A percentile compares a stretch with the other conserved stretches of the same genome.
Evolutionary conservation across 2,113 vertebrate species (phyloP).

Genomic region (Megalops atlanticus): DNA sequence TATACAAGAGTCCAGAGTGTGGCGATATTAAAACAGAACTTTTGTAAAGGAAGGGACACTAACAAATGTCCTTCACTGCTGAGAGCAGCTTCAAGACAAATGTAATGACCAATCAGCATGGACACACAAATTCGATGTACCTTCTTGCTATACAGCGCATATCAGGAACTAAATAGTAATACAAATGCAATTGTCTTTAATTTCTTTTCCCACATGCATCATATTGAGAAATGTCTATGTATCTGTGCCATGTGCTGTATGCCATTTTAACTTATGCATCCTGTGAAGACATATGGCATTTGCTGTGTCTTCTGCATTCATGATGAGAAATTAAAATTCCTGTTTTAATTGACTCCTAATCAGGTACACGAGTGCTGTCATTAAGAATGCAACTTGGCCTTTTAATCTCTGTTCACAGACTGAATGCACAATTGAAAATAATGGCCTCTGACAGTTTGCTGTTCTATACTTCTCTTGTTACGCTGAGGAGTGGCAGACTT

Average conservation of each 20-base stretch:
- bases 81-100: not conserved
- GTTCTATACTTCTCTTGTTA: not conserved
- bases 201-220: not conserved
- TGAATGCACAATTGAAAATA: constrained; percentile 15
- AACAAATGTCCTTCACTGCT: not conserved
- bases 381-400: constrained; percentile 22
- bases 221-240: not conserved
- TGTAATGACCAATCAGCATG: not conserved
- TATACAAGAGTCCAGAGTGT: not conserved
- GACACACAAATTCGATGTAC: not conserved
- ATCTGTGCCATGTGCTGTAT: not conserved
- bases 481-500: not conserved
- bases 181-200: not conserved
- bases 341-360: constrained; percentile 29
- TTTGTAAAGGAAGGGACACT: not conserved
- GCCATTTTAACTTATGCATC: not conserved
- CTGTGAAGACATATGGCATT: not conserved
- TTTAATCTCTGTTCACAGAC: constrained; percentile 9
- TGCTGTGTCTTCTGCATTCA: not conserved
- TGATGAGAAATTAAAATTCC: constrained; percentile 7
- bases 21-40: not conserved
- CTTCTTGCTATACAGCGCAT: not conserved
- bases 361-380: constrained; percentile 12
- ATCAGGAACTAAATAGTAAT: not conserved
- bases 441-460: not conserved